phyloP scores from a whole-genome alignment of 2,888 invertebrate species.

The Apodemia zela region DNA sequence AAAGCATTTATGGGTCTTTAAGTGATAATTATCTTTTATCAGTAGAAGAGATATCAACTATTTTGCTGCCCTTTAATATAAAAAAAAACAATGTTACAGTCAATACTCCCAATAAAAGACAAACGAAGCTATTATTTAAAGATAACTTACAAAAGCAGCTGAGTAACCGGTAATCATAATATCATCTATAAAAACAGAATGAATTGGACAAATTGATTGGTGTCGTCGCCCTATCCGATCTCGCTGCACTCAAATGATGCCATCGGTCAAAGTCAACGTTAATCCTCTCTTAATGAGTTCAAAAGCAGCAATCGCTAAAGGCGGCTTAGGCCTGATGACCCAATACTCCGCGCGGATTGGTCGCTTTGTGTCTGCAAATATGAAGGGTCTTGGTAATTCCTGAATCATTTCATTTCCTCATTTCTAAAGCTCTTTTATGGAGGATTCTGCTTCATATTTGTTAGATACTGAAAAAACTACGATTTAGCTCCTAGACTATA shows the following conservation, averaged over 20 bases:
- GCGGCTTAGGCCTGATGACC: conserved; percentile 42
- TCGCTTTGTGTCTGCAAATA: conserved; percentile 11
- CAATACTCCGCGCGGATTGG: conserved; percentile 19
- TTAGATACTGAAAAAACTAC: not conserved
- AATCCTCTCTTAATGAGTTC: conserved; percentile 71
- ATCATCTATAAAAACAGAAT: conserved; percentile 36
- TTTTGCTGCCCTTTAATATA: no score
- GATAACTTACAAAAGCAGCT: not conserved
- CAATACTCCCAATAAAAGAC: not conserved
- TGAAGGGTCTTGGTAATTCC: conserved; percentile 8
- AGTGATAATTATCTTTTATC: no score
- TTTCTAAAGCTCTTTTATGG: not conserved
- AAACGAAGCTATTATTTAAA: not conserved
- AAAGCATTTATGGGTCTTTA: no score
- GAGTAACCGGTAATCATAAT: not conserved
- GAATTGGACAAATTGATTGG: conserved; percentile 53
- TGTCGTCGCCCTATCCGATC: conserved; percentile 50
- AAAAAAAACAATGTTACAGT: not conserved
- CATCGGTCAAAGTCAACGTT: conserved; percentile 71
- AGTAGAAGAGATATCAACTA: no score
- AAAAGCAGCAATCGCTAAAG: conserved; percentile 64
- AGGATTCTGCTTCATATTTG: not conserved
- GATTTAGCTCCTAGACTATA: no score
- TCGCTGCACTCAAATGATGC: conserved; percentile 49
- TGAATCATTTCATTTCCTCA: conserved; percentile 2